phyloP scores from a whole-genome alignment of 2,113 vertebrate species.

The Aphelocoma coerulescens region DNA sequence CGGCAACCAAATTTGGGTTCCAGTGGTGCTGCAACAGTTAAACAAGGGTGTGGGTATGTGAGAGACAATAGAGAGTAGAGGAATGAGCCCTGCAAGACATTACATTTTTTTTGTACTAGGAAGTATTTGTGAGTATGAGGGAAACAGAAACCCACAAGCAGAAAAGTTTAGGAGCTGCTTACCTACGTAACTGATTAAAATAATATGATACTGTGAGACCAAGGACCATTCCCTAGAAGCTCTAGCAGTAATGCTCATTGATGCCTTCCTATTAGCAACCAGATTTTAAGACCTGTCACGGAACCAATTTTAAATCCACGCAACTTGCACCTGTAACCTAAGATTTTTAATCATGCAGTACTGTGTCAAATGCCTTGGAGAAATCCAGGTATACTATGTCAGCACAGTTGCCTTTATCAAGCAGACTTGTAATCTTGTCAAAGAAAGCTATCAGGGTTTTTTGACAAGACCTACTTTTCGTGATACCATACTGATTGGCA shows the following conservation, averaged over 20 bases:
- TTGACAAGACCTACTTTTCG: constrained; percentile 20
- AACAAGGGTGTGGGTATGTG: background rate
- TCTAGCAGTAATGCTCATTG: background rate
- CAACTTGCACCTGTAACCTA: background rate
- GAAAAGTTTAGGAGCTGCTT: background rate
- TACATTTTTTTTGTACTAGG: background rate
- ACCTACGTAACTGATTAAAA: background rate
- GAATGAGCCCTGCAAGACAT: background rate
- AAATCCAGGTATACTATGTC: constrained; percentile 30
- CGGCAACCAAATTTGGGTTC: background rate
- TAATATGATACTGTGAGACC: background rate
- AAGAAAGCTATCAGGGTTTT: background rate
- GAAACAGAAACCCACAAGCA: background rate
- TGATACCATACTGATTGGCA: background rate
- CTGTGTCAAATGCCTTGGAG: constrained; percentile 26
- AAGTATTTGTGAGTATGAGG: background rate
- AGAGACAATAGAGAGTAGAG: background rate
- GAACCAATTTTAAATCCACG: background rate
- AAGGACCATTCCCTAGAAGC: background rate
- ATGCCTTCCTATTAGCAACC: background rate
- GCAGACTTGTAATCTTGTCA: background rate
- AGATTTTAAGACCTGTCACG: background rate
- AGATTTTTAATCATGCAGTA: background rate
- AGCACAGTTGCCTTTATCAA: constrained; percentile 37
- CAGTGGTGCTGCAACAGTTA: background rate